phyloP scores from a whole-genome alignment of 1,140 invertebrate genomes.

The Myzus persicae region DNA sequence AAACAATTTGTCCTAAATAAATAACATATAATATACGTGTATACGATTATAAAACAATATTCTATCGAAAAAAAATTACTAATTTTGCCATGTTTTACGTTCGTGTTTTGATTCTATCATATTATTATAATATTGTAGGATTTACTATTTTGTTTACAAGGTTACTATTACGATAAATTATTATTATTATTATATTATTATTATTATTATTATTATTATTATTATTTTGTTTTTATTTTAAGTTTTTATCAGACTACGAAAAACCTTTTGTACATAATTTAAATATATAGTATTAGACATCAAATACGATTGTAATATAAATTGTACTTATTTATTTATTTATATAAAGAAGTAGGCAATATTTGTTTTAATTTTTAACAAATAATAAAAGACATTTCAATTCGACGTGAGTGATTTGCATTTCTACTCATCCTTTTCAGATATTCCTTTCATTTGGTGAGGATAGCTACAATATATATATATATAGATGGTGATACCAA shows the following conservation, averaged over 20 bases:
- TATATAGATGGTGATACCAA: too few species aligned
- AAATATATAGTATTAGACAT: slow-evolving; percentile 28
- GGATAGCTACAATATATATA: neutral
- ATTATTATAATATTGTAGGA: slow-evolving; percentile 31
- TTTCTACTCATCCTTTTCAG: neutral
- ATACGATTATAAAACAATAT: slow-evolving; percentile 44
- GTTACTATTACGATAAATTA: slow-evolving; percentile 54
- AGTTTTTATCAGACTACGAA: slow-evolving; percentile 1
- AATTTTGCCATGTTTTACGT: slow-evolving; percentile 38
- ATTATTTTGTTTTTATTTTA: slow-evolving; percentile 49
- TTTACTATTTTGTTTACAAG: slow-evolving; percentile 57
- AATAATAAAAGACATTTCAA: slow-evolving; percentile 58
- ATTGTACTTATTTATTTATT: slow-evolving; percentile 59
- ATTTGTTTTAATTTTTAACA: slow-evolving; percentile 57
- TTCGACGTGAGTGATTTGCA: neutral
- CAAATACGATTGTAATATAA: slow-evolving; percentile 52
- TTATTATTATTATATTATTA: slow-evolving; percentile 24
- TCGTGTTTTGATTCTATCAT: slow-evolving; percentile 25
- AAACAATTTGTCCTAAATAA: slow-evolving; percentile 16
- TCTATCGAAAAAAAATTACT: neutral
- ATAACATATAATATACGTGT: slow-evolving; percentile 9
- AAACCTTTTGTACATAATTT: slow-evolving; percentile 53
- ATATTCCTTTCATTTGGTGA: neutral
- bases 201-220: slow-evolving; percentile 42
- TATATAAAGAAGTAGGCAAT: slow-evolving; percentile 56